Evolutionary conservation across 2,888 invertebrate genomes (phyloP).

Genomic region (Amphimallon solstitiale): DNA sequence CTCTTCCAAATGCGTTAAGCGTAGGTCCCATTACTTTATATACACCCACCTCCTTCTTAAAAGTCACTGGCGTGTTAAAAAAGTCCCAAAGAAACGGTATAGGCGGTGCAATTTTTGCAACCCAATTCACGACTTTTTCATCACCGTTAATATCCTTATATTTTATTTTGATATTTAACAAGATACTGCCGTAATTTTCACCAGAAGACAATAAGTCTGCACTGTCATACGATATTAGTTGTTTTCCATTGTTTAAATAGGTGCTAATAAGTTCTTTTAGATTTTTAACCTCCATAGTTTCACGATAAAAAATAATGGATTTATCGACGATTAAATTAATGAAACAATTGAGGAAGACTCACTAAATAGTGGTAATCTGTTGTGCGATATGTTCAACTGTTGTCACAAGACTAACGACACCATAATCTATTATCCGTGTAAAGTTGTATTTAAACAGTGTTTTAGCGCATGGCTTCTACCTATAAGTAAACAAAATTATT

Average conservation of each 20-base stretch:
- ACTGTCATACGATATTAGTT: slow-evolving; percentile 50
- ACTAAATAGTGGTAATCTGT: background rate
- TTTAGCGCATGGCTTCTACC: background rate
- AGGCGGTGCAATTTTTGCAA: slow-evolving; percentile 67
- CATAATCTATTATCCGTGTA: background rate
- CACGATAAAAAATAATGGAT: background rate
- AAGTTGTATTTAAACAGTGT: background rate
- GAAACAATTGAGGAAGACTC: background rate
- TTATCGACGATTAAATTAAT: background rate
- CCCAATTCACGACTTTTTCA: slow-evolving; percentile 59
- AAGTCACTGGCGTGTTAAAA: slow-evolving; percentile 65
- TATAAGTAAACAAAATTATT: background rate
- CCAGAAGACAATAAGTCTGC: slow-evolving; percentile 65
- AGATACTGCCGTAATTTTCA: slow-evolving; percentile 70
- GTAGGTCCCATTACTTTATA: slow-evolving; percentile 63
- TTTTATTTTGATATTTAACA: slow-evolving; percentile 58
- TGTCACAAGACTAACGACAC: background rate
- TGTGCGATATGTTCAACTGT: background rate
- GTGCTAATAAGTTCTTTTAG: slow-evolving; percentile 23
- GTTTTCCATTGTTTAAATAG: slow-evolving; percentile 12
- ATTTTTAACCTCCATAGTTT: slow-evolving; percentile 31
- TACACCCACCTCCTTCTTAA: slow-evolving; percentile 65
- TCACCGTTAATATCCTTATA: slow-evolving; percentile 8
- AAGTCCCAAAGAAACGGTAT: slow-evolving; percentile 63
- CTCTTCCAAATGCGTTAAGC: slow-evolving; percentile 58